Percentiles rank a stretch among this genome's conserved stretches.
Evolutionary conservation across 2,797 vertebrate genomes (phyloP).

Genomic region (Octomys mimax): DNA sequence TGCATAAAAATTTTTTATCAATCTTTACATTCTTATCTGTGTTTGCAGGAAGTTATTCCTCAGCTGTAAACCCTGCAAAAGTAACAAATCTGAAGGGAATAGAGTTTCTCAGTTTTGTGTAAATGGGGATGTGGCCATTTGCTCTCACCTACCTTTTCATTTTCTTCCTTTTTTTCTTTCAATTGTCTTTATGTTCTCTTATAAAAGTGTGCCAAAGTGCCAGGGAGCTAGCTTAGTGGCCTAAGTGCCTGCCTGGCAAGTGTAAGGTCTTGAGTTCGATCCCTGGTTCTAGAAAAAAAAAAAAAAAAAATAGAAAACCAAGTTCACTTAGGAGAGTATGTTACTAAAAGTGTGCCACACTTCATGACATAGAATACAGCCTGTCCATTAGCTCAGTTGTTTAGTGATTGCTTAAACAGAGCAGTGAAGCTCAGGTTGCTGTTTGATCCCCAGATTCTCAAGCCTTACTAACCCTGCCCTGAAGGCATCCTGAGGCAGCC

Average conservation of each 20-base stretch:
- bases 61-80: background rate
- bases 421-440: too few species aligned
- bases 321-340: too few species aligned
- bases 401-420: too few species aligned
- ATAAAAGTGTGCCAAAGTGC: background rate
- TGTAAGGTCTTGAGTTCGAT: too few species aligned
- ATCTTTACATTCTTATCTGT: slow-evolving; percentile 3
- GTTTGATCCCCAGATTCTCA: too few species aligned
- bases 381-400: too few species aligned
- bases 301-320: too few species aligned
- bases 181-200: background rate
- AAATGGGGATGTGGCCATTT: background rate
- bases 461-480: too few species aligned
- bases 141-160: background rate
- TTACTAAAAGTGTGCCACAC: background rate
- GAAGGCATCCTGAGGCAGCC: too few species aligned
- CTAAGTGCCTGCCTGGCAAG: too few species aligned
- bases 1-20: background rate
- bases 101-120: background rate
- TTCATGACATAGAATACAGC: background rate
- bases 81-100: background rate
- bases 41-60: slow-evolving; percentile 36
- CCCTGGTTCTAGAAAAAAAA: too few species aligned
- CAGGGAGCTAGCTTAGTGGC: too few species aligned
- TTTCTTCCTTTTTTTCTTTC: background rate